These are phyloP conservation scores for Orestias chungarensis DNA, from an alignment of 2,797 vertebrate genomes.

Conservation along the genomic window DNA sequence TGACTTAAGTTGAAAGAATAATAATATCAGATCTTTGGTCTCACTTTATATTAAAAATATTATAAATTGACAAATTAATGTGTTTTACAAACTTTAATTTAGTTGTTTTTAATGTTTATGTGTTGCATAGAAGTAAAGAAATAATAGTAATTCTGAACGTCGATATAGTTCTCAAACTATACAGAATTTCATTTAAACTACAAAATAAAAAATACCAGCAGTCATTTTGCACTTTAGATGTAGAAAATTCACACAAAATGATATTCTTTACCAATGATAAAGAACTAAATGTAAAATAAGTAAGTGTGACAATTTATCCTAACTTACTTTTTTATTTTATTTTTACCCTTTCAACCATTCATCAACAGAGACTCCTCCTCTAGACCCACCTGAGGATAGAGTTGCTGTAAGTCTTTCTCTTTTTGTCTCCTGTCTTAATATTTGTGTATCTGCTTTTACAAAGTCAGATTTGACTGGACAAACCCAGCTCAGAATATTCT, in stretches of 20 bases:
- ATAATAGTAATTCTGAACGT: too few relatives aligned
- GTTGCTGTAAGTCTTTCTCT: slow-evolving; percentile 87
- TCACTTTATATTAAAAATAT: background rate
- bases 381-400: slow-evolving; percentile 85
- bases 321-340: slow-evolving; percentile 15
- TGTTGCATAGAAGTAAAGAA: background rate
- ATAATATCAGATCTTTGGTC: background rate
- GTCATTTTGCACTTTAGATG: background rate
- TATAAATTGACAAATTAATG: background rate
- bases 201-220: too few relatives aligned
- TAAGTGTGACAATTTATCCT: background rate
- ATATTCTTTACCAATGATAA: slow-evolving; percentile 4
- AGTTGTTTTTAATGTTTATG: background rate
- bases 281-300: background rate
- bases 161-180: background rate
- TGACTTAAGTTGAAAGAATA: background rate
- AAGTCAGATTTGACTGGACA: slow-evolving; percentile 26
- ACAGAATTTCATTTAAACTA: background rate
- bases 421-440: slow-evolving; percentile 3
- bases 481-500: slow-evolving; percentile 14
- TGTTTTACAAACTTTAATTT: background rate
- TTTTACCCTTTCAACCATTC: slow-evolving; percentile 16
- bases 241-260: background rate
- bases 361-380: slow-evolving; percentile 68
- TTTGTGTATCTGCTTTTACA: slow-evolving; percentile 22